A percentile compares a stretch with the other conserved stretches of the same genome.
phyloP scores from a whole-genome alignment of 2,888 invertebrate genomes.

The Erebia palarica region DNA sequence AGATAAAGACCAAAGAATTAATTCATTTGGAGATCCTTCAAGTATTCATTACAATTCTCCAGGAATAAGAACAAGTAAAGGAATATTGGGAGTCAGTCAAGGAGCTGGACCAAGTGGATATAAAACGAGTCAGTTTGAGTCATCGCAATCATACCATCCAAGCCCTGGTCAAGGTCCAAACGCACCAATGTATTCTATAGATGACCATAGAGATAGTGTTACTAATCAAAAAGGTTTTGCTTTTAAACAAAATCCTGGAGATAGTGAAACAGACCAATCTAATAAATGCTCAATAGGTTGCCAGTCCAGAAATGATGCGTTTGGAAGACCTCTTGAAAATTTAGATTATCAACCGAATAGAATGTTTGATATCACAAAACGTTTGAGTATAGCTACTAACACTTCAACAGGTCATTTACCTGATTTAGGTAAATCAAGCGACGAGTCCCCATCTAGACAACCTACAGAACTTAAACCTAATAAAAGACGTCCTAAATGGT shows the following conservation, averaged over 20 bases:
- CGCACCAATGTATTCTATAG: neutral
- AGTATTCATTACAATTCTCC: neutral
- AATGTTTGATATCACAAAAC: neutral
- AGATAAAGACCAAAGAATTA: neutral
- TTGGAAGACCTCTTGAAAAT: neutral
- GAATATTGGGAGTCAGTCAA: constrained; percentile 25
- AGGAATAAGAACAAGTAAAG: constrained; percentile 20
- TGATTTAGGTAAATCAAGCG: neutral
- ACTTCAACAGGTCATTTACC: constrained; percentile 8
- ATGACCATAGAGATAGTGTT: neutral
- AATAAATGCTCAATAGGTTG: constrained; percentile 28
- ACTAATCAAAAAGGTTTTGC: neutral
- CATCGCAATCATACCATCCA: neutral
- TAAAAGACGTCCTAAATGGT: constrained; percentile 18
- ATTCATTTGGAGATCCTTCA: neutral
- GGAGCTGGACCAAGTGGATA: constrained; percentile 33
- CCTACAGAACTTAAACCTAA: neutral
- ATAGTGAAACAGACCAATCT: neutral
- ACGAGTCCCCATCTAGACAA: constrained; percentile 4
- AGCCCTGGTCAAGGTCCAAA: neutral
- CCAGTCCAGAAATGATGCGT: constrained; percentile 24
- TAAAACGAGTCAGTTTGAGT: neutral
- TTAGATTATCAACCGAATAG: neutral
- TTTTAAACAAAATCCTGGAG: neutral
- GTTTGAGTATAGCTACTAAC: constrained; percentile 15